phyloP scores from a whole-genome alignment of 2,113 vertebrate genomes.

The Neolamprologus sp. region DNA sequence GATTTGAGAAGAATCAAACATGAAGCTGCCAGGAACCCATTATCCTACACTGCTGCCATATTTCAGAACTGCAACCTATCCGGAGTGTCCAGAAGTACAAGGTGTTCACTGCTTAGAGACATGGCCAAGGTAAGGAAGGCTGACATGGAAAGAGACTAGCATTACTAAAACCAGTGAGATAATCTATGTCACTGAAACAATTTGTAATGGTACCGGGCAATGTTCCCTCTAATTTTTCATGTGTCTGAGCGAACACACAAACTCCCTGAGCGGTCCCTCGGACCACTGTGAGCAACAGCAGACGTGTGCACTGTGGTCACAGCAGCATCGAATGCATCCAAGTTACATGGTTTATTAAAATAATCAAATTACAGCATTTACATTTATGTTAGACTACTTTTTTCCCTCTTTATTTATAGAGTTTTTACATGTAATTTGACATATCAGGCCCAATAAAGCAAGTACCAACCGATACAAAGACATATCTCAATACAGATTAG shows the following conservation, averaged over 20 bases:
- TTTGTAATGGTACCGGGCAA: neutral
- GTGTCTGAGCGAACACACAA: too few species aligned
- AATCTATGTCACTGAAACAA: neutral
- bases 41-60: neutral
- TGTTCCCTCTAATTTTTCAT: too few species aligned
- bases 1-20: neutral
- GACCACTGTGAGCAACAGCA: too few species aligned
- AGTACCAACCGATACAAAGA: too few species aligned
- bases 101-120: neutral
- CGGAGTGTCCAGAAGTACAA: neutral
- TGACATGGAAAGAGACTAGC: neutral
- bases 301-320: too few species aligned
- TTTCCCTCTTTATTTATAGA: too few species aligned
- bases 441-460: too few species aligned
- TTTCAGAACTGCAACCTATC: neutral
- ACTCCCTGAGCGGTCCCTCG: accelerated
- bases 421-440: too few species aligned
- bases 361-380: too few species aligned
- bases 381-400: too few species aligned
- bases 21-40: neutral
- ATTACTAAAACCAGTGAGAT: neutral
- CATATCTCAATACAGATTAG: too few species aligned
- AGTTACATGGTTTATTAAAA: too few species aligned
- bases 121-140: neutral
- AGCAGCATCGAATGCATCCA: accelerated